Percentiles rank a stretch among this genome's conserved stretches.
Conservation (phyloP, 2,888 invertebrate genomes). For the Sminthurides aquaticus region DNA sequence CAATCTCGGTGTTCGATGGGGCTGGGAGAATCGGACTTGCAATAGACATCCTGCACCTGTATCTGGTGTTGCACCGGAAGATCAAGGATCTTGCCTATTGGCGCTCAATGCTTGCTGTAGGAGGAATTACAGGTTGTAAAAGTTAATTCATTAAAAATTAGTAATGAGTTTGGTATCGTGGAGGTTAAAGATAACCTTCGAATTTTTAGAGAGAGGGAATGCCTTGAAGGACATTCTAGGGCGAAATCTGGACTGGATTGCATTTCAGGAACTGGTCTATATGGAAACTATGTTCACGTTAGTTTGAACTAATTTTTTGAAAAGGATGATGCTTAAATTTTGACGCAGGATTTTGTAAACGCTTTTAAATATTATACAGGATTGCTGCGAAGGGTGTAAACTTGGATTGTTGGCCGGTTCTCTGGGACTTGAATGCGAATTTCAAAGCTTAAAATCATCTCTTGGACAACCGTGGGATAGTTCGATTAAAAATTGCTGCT, state of each 20-base stretch:
- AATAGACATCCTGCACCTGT: constrained; percentile 52
- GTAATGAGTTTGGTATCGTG: not conserved
- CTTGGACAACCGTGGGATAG: constrained; percentile 56
- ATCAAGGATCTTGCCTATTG: constrained; percentile 58
- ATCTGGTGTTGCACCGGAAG: constrained; percentile 52
- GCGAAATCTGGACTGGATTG: constrained; percentile 51
- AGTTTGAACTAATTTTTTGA: not conserved
- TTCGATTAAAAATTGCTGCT: constrained; percentile 58
- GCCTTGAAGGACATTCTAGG: constrained; percentile 51
- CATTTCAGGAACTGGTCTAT: constrained; percentile 40
- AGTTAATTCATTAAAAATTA: constrained; percentile 6
- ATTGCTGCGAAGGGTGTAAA: constrained; percentile 60
- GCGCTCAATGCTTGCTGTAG: constrained; percentile 60
- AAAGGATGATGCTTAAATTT: not conserved
- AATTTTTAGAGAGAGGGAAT: constrained; percentile 49
- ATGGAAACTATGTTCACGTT: constrained; percentile 38
- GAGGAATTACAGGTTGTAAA: constrained; percentile 50
- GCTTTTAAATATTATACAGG: no score
- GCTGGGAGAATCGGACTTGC: constrained; percentile 50
- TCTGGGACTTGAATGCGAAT: constrained; percentile 54
- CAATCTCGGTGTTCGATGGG: constrained; percentile 52
- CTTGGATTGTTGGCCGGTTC: constrained; percentile 57
- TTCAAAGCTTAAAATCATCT: constrained; percentile 49
- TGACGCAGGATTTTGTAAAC: not conserved
- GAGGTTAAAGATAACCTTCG: not conserved